Evolutionary conservation across 2,888 invertebrate species (phyloP), one percentile per base, ranked within the genome.

Genomic region (Alviniconcha strummeri): DNA sequence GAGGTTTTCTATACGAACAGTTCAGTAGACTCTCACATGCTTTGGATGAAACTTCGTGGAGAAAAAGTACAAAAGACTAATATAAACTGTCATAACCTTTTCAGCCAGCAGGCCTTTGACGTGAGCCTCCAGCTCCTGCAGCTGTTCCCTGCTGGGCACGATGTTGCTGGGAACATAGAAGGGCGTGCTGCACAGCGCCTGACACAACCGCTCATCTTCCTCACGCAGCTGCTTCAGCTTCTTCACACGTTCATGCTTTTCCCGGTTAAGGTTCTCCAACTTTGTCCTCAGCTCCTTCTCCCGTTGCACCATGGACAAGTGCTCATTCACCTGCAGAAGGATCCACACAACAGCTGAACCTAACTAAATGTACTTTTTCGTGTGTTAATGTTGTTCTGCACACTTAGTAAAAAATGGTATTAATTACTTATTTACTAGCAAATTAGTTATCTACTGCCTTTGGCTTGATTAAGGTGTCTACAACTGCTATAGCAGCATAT

Each of bases 121-220:
- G 88, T 93, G 93, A 72, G 90, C 87, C 82, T 92, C 90, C 19
- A 93, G 88, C 17, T 90, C 89, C 19, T 89, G 86, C 52, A 94
- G 88, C 85, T 93, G 91, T 71, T 92, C 91, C 56, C 88, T 84
- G 8, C 90, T 87, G 0, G 93, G 93, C 6, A 91, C 90, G n/a
- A 87, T 85, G n/a, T 90, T 90, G 8, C 90, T 88, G 0, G 92
- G 91, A 69, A 93, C 90, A 86, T 93, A 93, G 84, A 91, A 92
- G 0, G 93, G 92, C 3, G 91, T 92, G 60, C 89, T 88, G 83
- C 90, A 90, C 85, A 94, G 85, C 7, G 88, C 84, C 74, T 92
- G 92, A 90, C 93, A 94, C 78, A 93, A 86, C 15, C 88, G 82
- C 84, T 92, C 90, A 83, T 93, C 92, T 71, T 90, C 87, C 5